Percentiles rank a stretch among this genome's conserved stretches.
phyloP scores from a whole-genome alignment of 2,113 vertebrate species.

The Hyla sarda region DNA sequence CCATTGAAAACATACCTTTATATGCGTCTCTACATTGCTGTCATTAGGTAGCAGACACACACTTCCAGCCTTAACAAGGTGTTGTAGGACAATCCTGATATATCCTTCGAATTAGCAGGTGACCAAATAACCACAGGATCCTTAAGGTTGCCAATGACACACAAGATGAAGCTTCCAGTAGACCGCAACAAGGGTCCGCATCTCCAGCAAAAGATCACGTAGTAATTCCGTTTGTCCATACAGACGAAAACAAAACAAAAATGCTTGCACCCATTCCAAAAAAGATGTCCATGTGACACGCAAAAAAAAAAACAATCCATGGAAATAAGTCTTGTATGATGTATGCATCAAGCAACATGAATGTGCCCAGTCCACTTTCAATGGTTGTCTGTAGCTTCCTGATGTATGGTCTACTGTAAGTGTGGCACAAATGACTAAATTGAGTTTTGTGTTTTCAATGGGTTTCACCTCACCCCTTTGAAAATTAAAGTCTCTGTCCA shows the following conservation, averaged over 20 bases:
- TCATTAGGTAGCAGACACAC: constrained; percentile 16
- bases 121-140: constrained; percentile 1
- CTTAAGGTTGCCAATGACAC: background rate
- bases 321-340: constrained; percentile 45
- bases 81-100: background rate
- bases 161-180: background rate
- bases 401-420: constrained; percentile 56
- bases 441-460: constrained; percentile 51
- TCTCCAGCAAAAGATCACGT: constrained; percentile 37
- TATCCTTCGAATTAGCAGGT: background rate
- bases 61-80: background rate
- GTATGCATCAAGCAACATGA: constrained; percentile 37
- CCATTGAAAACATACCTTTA: constrained; percentile 35
- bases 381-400: constrained; percentile 59
- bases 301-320: constrained; percentile 52
- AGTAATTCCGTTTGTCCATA: constrained; percentile 32
- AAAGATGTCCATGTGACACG: constrained; percentile 40
- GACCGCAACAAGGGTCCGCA: constrained; percentile 24
- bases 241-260: background rate
- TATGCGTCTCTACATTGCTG: background rate
- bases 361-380: constrained; percentile 65
- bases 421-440: constrained; percentile 57
- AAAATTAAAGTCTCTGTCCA: constrained; percentile 69
- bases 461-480: constrained; percentile 34
- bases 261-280: constrained; percentile 28